Evolutionary conservation across 2,888 invertebrate species (phyloP).

Genomic region (Sesia apiformis): DNA sequence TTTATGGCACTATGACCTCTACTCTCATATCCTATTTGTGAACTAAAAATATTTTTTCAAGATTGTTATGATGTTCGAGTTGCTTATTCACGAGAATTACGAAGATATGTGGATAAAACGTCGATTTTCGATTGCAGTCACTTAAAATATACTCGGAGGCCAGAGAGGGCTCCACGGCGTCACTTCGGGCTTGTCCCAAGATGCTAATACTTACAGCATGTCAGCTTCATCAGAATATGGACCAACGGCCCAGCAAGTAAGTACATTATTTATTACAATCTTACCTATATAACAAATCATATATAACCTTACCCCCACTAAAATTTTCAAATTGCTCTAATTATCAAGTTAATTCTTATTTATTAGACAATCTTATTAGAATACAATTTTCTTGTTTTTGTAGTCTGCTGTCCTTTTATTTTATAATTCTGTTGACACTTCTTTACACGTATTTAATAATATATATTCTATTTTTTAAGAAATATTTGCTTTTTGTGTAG

Average conservation of each 20-base stretch:
- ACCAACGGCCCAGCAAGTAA: constrained; percentile 70
- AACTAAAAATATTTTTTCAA: constrained; percentile 65
- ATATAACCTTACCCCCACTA: constrained; percentile 5
- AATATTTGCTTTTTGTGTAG: constrained; percentile 6
- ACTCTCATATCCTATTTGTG: constrained; percentile 59
- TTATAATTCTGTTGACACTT: too few species aligned
- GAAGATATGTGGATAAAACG: constrained; percentile 55
- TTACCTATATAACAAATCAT: constrained; percentile 4
- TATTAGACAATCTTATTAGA: too few species aligned
- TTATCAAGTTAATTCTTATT: too few species aligned
- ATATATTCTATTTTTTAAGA: constrained; percentile 8
- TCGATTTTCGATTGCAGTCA: constrained; percentile 69
- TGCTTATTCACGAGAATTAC: constrained; percentile 36
- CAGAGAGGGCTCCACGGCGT: constrained; percentile 61
- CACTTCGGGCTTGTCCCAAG: constrained; percentile 72
- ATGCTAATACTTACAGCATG: constrained; percentile 72
- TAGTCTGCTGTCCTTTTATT: too few species aligned
- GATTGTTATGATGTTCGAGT: constrained; percentile 50
- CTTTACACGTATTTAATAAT: not conserved
- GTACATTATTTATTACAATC: constrained; percentile 23
- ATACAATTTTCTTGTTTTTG: too few species aligned
- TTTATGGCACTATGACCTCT: constrained; percentile 69
- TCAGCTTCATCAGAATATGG: constrained; percentile 70
- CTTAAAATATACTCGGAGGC: constrained; percentile 65
- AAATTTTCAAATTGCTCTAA: too few species aligned